phyloP scores from a whole-genome alignment of 2,888 invertebrate species.

The Drosophila mimica region DNA sequence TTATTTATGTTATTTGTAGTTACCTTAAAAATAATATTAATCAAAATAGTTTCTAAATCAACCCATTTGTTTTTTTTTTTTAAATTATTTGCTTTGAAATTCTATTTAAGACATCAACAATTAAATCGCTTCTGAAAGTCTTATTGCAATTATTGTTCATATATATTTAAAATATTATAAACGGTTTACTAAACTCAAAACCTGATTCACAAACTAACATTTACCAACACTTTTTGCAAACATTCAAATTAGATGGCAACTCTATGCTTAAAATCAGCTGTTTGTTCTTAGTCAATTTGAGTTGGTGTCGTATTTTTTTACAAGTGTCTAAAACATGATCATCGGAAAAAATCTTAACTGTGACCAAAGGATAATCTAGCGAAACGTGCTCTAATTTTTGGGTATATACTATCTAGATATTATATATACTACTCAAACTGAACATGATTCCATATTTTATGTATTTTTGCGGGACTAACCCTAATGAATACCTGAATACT shows the following conservation, averaged over 20 bases:
- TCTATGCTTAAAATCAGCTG: neutral
- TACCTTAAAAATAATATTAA: no score
- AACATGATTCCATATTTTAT: neutral
- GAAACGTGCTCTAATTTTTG: neutral
- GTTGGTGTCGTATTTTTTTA: neutral
- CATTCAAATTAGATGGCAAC: neutral
- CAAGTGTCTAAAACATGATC: neutral
- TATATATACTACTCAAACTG: neutral
- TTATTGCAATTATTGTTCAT: neutral
- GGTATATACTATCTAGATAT: neutral
- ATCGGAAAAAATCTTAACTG: neutral
- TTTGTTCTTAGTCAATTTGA: neutral
- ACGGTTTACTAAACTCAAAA: neutral
- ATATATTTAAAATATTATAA: neutral
- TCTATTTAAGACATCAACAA: no score
- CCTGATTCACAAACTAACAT: neutral
- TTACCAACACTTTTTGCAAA: neutral
- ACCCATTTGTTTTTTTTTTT: no score
- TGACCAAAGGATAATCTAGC: neutral
- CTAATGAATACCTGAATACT: conserved; percentile 40
- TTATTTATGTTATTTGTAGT: no score
- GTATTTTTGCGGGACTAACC: conserved; percentile 26
- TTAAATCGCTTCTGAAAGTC: no score
- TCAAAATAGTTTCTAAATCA: no score
- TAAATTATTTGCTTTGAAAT: no score